Percentiles rank a stretch among this genome's conserved stretches.
Conservation (phyloP, 2,113 vertebrate species). For the Nycticebus coucang region DNA sequence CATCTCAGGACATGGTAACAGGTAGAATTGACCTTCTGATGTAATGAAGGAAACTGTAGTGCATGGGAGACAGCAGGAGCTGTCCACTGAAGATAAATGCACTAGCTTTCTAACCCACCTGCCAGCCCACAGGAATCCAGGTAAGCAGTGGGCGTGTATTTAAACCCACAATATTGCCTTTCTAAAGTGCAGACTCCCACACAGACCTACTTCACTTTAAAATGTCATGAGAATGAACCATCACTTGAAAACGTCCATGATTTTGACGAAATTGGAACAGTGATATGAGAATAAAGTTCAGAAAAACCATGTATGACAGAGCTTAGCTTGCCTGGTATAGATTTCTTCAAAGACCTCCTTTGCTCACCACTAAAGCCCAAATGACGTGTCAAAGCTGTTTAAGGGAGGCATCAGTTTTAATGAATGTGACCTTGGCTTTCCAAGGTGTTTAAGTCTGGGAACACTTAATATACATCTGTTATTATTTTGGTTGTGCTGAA, state of each 20-base stretch:
- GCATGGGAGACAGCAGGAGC: no score
- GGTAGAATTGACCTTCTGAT: not conserved
- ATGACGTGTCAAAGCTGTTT: conserved; percentile 80
- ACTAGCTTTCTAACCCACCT: not conserved
- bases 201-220: conserved; percentile 67
- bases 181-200: not conserved
- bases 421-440: conserved; percentile 77
- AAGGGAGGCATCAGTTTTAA: conserved; percentile 80
- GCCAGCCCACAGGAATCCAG: not conserved
- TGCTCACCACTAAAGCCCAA: conserved; percentile 69
- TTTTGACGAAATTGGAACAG: conserved; percentile 77
- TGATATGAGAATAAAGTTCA: conserved; percentile 74
- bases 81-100: not conserved
- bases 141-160: not conserved
- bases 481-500: conserved; percentile 82
- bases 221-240: conserved; percentile 71
- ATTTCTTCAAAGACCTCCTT: conserved; percentile 75
- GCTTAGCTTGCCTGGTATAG: conserved; percentile 51
- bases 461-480: conserved; percentile 83
- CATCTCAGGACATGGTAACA: not conserved
- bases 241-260: conserved; percentile 69
- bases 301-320: conserved; percentile 66
- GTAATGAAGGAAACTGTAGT: not conserved
- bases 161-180: not conserved
- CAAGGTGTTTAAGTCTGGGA: conserved; percentile 84